A percentile compares a stretch with the other conserved stretches of the same genome.
These are phyloP conservation scores for Drosophila ficusphila DNA, from an alignment of 1,140 invertebrate species.

Conservation along the genomic window DNA sequence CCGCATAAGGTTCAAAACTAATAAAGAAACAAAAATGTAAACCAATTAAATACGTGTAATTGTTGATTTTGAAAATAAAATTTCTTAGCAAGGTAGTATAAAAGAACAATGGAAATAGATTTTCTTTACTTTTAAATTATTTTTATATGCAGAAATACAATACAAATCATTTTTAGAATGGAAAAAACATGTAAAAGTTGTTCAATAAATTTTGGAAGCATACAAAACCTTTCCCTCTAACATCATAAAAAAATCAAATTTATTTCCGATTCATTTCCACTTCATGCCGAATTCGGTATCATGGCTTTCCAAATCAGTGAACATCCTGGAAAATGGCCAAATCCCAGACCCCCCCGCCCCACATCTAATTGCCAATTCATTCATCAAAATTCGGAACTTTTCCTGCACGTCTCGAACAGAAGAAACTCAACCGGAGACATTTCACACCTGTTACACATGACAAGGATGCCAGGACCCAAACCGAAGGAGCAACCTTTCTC, in stretches of 20 bases:
- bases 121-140: too few species aligned
- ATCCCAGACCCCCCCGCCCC: neutral
- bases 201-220: too few species aligned
- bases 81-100: too few species aligned
- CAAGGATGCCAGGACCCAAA: conserved; percentile 19
- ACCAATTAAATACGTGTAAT: too few species aligned
- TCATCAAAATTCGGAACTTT: conserved; percentile 44
- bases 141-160: too few species aligned
- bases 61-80: too few species aligned
- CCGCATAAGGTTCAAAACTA: too few species aligned
- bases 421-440: conserved; percentile 31
- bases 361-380: conserved; percentile 35
- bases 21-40: too few species aligned
- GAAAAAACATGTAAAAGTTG: too few species aligned
- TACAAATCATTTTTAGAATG: too few species aligned
- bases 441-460: conserved; percentile 57
- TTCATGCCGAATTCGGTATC: conserved; percentile 1
- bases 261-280: conserved; percentile 1
- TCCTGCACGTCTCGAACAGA: conserved; percentile 12
- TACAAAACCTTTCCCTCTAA: neutral
- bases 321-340: neutral
- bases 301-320: conserved; percentile 17
- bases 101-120: too few species aligned
- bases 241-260: neutral
- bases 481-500: conserved; percentile 6